Conservation (phyloP, 2,797 vertebrate species). For the Echiichthys vipera region DNA sequence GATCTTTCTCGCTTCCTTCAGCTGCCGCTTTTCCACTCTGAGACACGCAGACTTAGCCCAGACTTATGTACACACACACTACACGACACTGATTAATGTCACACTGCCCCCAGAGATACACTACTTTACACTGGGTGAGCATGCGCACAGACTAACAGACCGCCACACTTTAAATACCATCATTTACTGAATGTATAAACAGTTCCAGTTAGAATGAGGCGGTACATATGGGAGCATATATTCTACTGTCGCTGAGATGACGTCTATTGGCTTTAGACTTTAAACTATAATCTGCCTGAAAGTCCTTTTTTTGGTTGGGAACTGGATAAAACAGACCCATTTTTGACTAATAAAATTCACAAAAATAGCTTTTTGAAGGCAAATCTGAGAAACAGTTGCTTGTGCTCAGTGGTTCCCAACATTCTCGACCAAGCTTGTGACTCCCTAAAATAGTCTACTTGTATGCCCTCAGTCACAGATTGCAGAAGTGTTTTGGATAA, state of each 20-base stretch:
- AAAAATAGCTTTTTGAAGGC: neutral
- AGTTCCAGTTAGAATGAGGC: neutral
- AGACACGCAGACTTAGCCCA: slow-evolving; percentile 93
- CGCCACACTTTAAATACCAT: neutral
- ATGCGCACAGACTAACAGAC: slow-evolving; percentile 14
- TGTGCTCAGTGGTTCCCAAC: neutral
- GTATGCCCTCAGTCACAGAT: neutral
- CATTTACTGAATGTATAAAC: slow-evolving; percentile 14
- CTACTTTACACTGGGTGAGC: slow-evolving; percentile 95
- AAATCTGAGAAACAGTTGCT: neutral
- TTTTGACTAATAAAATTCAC: neutral
- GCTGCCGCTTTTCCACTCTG: slow-evolving; percentile 94
- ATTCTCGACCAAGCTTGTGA: neutral
- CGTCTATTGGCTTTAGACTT: neutral
- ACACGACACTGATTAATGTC: slow-evolving; percentile 88
- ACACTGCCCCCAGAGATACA: slow-evolving; percentile 89
- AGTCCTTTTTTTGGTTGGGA: neutral
- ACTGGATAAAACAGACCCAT: neutral
- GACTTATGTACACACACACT: slow-evolving; percentile 87
- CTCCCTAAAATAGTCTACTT: neutral
- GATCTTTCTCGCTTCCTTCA: slow-evolving; percentile 97
- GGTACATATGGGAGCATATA: neutral
- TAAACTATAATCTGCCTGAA: neutral
- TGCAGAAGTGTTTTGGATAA: neutral
- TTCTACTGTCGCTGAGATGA: neutral